Evolutionary conservation across 2,797 vertebrate species (phyloP).

Genomic region (Poeciliopsis gracilis): DNA sequence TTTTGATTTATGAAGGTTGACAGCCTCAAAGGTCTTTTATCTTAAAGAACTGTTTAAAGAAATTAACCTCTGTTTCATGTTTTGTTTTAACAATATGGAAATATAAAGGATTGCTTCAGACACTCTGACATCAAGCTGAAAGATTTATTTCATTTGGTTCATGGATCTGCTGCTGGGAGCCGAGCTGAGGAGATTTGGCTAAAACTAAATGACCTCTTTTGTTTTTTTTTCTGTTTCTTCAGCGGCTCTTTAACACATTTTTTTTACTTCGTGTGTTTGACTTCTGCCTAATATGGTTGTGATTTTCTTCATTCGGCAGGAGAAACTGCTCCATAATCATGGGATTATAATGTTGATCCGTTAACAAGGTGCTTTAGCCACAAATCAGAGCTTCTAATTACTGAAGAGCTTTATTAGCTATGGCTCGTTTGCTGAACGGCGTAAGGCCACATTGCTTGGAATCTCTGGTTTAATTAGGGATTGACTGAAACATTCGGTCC

Average conservation of each 20-base stretch:
- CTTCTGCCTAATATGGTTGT: neutral
- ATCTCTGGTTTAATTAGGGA: constrained; percentile 90
- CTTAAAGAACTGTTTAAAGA: neutral
- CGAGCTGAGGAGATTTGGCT: neutral
- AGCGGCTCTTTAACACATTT: neutral
- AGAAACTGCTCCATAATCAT: constrained; percentile 25
- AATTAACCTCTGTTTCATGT: neutral
- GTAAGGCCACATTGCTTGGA: constrained; percentile 77
- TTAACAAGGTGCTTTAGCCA: constrained; percentile 84
- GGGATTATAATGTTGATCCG: constrained; percentile 46
- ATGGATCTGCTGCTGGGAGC: neutral
- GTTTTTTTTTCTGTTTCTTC: neutral
- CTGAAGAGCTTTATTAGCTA: constrained; percentile 93
- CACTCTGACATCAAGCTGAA: neutral
- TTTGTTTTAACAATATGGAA: neutral
- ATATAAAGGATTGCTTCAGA: neutral
- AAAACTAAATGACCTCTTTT: neutral
- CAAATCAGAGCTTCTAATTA: constrained; percentile 91
- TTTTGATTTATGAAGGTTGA: neutral
- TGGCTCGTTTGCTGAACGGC: constrained; percentile 89
- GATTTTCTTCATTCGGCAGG: constrained; percentile 25
- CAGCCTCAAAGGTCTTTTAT: neutral
- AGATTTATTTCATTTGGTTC: neutral
- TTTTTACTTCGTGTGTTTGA: neutral
- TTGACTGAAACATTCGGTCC: constrained; percentile 86